Percentiles rank a stretch among this genome's conserved stretches.
phyloP scores from a whole-genome alignment of 2,797 vertebrate genomes.

The Lagocephalus sceleratus region DNA sequence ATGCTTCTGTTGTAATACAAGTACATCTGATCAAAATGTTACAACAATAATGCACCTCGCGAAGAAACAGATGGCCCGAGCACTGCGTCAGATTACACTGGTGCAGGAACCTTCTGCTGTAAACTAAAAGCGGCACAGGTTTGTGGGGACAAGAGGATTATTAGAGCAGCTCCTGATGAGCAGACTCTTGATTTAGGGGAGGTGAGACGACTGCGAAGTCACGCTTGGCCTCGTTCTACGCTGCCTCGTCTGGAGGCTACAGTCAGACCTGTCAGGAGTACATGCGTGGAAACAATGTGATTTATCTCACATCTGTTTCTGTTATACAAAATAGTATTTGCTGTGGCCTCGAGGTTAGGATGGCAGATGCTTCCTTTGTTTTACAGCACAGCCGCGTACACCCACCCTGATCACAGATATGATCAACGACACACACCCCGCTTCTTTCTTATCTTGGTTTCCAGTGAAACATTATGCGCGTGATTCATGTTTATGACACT shows the following conservation, averaged over 20 bases:
- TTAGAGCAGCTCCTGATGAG: slow-evolving; percentile 16
- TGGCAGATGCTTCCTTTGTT: neutral
- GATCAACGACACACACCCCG: slow-evolving; percentile 10
- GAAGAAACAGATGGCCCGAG: neutral
- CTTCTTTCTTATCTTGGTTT: slow-evolving; percentile 4
- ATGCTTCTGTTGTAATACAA: neutral
- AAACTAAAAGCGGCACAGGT: neutral
- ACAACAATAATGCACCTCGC: neutral
- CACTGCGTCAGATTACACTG: neutral
- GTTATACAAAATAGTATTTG: slow-evolving; percentile 11
- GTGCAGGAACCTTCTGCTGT: neutral
- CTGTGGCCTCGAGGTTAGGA: neutral
- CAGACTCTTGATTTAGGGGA: slow-evolving; percentile 12
- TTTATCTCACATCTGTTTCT: slow-evolving; percentile 8
- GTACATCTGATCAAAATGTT: neutral
- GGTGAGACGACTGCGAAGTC: slow-evolving; percentile 23
- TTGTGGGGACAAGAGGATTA: slow-evolving; percentile 17
- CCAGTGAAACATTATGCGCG: slow-evolving; percentile 13
- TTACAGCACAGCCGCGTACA: neutral
- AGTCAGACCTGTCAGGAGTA: slow-evolving; percentile 5
- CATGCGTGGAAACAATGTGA: slow-evolving; percentile 9
- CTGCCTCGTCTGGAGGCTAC: neutral
- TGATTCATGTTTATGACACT: slow-evolving; percentile 18
- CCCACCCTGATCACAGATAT: slow-evolving; percentile 11
- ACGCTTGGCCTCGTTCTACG: slow-evolving; percentile 25